phyloP scores from a whole-genome alignment of 2,113 vertebrate species.

The Callocephalon fimbriatum region DNA sequence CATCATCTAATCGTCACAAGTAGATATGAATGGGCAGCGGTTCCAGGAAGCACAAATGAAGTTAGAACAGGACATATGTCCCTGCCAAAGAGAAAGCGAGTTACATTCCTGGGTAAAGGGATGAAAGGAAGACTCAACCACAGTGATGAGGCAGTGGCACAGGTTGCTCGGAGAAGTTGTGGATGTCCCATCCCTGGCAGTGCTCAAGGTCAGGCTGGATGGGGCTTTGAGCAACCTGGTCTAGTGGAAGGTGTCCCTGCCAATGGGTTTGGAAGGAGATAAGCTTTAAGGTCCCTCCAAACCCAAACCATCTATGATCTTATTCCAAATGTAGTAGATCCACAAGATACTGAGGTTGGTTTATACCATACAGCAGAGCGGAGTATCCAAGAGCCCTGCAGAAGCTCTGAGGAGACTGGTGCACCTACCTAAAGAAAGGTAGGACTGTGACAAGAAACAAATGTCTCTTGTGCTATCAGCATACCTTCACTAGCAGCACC shows the following conservation, averaged over 20 bases:
- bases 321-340: neutral
- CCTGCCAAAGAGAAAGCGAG: neutral
- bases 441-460: neutral
- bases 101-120: neutral
- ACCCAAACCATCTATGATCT: neutral
- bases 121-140: neutral
- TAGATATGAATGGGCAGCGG: neutral
- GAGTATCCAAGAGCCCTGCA: neutral
- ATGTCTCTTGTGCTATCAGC: accelerated
- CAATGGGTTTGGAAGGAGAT: neutral
- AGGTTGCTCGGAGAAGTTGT: neutral
- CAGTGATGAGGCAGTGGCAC: neutral
- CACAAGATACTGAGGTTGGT: neutral
- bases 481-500: neutral
- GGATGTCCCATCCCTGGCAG: neutral
- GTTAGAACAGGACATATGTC: neutral
- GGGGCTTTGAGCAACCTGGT: neutral
- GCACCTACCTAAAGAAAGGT: neutral
- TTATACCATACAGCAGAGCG: neutral
- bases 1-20: neutral
- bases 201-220: neutral
- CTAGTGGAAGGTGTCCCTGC: neutral
- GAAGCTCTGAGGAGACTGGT: neutral
- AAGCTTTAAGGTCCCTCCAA: neutral
- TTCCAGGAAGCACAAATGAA: neutral